Conservation (phyloP, 2,797 vertebrate species). For the Chromobotia macracanthus region DNA sequence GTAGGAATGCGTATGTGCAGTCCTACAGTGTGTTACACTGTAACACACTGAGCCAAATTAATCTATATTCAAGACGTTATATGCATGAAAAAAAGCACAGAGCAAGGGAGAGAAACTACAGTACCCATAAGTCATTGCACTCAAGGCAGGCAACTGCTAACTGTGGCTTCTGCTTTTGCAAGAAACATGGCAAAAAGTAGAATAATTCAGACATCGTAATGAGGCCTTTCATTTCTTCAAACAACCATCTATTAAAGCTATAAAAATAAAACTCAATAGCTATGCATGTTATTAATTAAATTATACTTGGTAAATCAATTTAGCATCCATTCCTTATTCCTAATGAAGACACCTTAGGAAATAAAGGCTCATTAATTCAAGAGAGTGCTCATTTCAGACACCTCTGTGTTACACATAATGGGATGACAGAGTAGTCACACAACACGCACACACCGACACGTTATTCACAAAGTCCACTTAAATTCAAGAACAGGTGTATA, state of each 20-base stretch:
- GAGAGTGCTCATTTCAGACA: conserved; percentile 10
- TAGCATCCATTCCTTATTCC: conserved; percentile 67
- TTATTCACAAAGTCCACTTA: background rate
- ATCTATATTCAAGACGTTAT: background rate
- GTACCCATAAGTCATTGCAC: conserved; percentile 17
- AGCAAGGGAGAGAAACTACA: conserved; percentile 12
- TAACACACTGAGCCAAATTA: conserved; percentile 25
- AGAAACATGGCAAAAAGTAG: background rate
- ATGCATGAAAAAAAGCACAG: background rate
- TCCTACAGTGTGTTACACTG: too few species aligned
- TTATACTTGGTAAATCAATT: conserved; percentile 73
- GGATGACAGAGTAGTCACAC: background rate
- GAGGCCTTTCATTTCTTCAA: conserved; percentile 20
- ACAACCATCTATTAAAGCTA: conserved; percentile 17
- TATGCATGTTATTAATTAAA: conserved; percentile 67
- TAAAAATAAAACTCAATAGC: conserved; percentile 66
- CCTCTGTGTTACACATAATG: background rate
- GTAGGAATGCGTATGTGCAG: too few species aligned
- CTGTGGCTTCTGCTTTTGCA: background rate
- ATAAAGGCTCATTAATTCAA: conserved; percentile 70
- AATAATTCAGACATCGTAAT: conserved; percentile 9
- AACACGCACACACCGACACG: background rate
- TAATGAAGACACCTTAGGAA: conserved; percentile 70
- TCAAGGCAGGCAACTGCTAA: background rate
- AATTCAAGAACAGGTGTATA: background rate